Conservation (phyloP, 2,113 vertebrate species). For the Benitochromis conjunctus region DNA sequence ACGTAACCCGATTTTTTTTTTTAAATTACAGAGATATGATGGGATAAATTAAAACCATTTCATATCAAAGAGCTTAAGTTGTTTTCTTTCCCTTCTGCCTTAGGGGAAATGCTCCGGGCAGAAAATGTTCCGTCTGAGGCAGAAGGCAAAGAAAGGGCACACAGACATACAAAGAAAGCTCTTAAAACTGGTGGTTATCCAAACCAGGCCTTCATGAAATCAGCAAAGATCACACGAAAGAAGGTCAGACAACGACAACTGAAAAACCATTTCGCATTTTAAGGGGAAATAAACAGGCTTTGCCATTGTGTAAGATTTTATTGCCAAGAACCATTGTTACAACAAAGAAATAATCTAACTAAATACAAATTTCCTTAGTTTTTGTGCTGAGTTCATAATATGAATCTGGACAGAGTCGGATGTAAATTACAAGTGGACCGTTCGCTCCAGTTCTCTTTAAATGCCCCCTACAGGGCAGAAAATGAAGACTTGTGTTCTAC, state of each 20-base stretch:
- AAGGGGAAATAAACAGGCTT: not conserved
- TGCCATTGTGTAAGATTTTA: not conserved
- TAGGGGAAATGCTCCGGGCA: not conserved
- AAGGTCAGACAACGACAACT: not conserved
- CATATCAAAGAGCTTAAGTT: not conserved
- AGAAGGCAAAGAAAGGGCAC: not conserved
- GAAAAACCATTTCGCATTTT: not conserved
- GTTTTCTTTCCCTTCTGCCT: not conserved
- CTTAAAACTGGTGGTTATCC: not conserved
- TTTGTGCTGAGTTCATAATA: not conserved
- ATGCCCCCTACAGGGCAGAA: not conserved
- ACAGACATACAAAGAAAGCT: not conserved
- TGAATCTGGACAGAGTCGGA: not conserved
- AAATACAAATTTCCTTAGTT: not conserved
- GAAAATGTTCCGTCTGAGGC: not conserved
- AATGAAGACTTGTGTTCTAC: not conserved
- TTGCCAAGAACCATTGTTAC: not conserved
- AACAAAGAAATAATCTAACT: not conserved
- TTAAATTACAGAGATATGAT: not conserved
- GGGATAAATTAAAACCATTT: not conserved
- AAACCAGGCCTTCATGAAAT: not conserved
- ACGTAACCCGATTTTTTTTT: not conserved
- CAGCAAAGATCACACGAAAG: not conserved
- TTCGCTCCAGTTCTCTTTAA: not conserved
- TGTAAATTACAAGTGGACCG: not conserved